These are phyloP conservation scores for Conistra vaccinii DNA, from an alignment of 2,888 invertebrate species.

Conservation along the genomic window DNA sequence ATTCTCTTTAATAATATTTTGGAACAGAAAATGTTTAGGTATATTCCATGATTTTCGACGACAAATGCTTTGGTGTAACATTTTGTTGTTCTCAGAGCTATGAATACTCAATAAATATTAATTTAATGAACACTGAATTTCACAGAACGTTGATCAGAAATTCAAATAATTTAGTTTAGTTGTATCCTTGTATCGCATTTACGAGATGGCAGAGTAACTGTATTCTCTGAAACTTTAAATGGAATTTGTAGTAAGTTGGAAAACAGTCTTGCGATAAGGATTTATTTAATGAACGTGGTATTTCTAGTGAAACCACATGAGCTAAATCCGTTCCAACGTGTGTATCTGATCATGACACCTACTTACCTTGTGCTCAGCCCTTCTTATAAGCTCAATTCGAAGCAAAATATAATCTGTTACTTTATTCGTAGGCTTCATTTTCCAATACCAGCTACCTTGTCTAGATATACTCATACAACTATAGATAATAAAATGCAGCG, in stretches of 20 bases:
- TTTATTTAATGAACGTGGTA: background rate
- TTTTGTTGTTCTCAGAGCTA: background rate
- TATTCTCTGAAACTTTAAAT: background rate
- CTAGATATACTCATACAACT: conserved; percentile 4
- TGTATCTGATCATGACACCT: conserved; percentile 33
- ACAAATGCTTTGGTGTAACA: background rate
- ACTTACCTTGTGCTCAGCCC: background rate
- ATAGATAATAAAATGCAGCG: conserved; percentile 35
- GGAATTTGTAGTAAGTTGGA: too few species aligned
- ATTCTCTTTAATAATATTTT: conserved; percentile 6
- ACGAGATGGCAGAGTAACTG: background rate
- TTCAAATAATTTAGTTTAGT: background rate
- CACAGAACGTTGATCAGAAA: background rate
- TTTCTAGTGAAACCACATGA: conserved; percentile 8
- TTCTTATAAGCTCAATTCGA: conserved; percentile 25
- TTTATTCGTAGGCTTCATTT: conserved; percentile 69
- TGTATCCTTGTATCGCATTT: background rate
- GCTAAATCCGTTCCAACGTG: conserved; percentile 50
- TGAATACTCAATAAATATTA: background rate
- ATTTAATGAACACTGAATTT: background rate
- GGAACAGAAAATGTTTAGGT: background rate
- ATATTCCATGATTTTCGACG: background rate
- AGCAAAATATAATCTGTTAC: conserved; percentile 68
- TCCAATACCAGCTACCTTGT: conserved; percentile 47
- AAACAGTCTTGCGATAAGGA: background rate